A percentile compares a stretch with the other conserved stretches of the same genome.
These are phyloP conservation scores for Takifugu bimaculatus DNA, from an alignment of 2,113 vertebrate species.

Conservation along the genomic window DNA sequence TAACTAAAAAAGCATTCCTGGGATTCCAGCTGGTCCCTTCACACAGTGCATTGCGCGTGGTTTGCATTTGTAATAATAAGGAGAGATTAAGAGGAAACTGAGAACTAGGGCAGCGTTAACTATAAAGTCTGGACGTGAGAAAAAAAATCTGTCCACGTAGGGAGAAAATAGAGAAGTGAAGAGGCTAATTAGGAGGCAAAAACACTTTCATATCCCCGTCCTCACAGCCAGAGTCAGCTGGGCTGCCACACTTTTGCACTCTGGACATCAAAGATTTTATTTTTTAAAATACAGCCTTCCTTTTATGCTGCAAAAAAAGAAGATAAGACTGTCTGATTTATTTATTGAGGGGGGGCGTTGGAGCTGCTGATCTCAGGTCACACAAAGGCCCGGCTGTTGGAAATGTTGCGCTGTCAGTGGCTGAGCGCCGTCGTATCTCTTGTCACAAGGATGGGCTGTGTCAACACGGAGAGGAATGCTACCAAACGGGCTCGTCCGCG, in stretches of 20 bases:
- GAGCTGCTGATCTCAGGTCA: slow-evolving; percentile 4
- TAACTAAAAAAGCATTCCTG: slow-evolving; percentile 57
- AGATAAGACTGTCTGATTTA: background rate
- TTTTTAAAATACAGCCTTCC: background rate
- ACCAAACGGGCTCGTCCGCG: slow-evolving; percentile 57
- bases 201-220: background rate
- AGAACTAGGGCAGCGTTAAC: slow-evolving; percentile 35
- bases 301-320: background rate
- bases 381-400: slow-evolving; percentile 30
- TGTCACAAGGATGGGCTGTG: slow-evolving; percentile 50
- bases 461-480: slow-evolving; percentile 67
- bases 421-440: slow-evolving; percentile 1
- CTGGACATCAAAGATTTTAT: slow-evolving; percentile 11
- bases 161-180: slow-evolving; percentile 21
- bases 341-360: background rate
- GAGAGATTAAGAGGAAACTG: slow-evolving; percentile 49
- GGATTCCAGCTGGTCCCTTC: slow-evolving; percentile 64
- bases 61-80: slow-evolving; percentile 57
- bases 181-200: slow-evolving; percentile 29
- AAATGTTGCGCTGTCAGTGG: slow-evolving; percentile 4
- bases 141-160: slow-evolving; percentile 30
- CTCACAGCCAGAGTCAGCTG: background rate
- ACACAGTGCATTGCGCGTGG: slow-evolving; percentile 38
- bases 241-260: background rate
- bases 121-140: slow-evolving; percentile 20